Evolutionary conservation across 1,140 invertebrate genomes (phyloP), one percentile per base, ranked within the genome.

Genomic region (Drosophila lacertosa): DNA sequence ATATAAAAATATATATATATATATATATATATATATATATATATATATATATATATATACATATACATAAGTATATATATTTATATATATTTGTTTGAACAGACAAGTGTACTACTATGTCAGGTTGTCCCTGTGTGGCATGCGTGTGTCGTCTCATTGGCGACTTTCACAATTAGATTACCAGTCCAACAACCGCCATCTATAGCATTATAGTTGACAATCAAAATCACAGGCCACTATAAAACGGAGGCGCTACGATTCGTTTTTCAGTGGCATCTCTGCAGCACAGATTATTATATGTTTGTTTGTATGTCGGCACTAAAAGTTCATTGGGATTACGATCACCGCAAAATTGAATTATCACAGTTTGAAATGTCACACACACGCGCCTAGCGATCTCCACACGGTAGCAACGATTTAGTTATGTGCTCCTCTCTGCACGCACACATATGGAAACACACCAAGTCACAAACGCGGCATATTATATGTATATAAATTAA

Each of bases 301-400:
- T 53, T 40, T 74, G 54, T 48, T 40, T 60, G 32, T 62, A 33
- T 60, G 47, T 40, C 51, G 26, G 50, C 47, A 80, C 63, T 65
- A 80, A 84, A 77, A 76, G 81, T 77, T 81, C 74, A 80, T 65
- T 67, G 53, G 47, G 59, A 69, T 64, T 69, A 69, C 74, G 74
- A 77, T 77, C 70, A 73, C 44, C 57, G 50, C 64, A 82, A 78
- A 88, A 88, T 88, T 88, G 77, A 88, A 88, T 88, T 88, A 88
- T 88, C 82, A 75, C 82, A 88, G 82, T 88, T 82, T 81, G 82
- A 86, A 88, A 88, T 88, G 77, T 82, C 77, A 88, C 45, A 81
- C 67, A 86, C 82, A 86, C 82, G 82, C 82, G 82, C 81, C 80
- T 64, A 64, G 58, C 55, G 37, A 65, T 69, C 59, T 26, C 53